Conservation (phyloP, 2,113 vertebrate genomes). For the Hylia prasina region DNA sequence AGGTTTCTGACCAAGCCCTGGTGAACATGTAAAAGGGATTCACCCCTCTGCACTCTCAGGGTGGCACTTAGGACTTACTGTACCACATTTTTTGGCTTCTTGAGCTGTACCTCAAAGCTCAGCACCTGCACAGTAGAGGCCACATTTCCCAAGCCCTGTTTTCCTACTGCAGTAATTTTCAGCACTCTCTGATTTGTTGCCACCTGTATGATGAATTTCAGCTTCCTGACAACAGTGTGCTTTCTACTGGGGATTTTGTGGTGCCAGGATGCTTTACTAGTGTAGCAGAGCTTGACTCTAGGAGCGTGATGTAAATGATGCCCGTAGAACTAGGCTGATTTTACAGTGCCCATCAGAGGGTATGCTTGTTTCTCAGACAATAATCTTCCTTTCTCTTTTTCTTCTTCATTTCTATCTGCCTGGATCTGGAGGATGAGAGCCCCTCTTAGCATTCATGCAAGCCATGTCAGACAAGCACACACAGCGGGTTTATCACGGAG, state of each 20-base stretch:
- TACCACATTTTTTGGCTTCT: neutral
- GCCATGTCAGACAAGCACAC: neutral
- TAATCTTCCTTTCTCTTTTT: constrained; percentile 28
- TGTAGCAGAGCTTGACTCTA: neutral
- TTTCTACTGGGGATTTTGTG: neutral
- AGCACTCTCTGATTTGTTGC: neutral
- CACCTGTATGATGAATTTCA: neutral
- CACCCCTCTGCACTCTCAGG: neutral
- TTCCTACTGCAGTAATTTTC: neutral
- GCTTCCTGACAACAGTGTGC: neutral
- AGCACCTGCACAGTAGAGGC: neutral
- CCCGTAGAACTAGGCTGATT: neutral
- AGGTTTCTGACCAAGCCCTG: neutral
- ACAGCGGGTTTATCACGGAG: neutral
- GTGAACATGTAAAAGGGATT: neutral
- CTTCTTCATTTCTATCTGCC: neutral
- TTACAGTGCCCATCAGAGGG: neutral
- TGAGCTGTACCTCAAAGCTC: neutral
- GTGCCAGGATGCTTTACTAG: neutral
- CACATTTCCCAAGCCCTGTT: neutral
- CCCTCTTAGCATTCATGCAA: neutral
- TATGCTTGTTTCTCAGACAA: neutral
- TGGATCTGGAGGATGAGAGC: constrained; percentile 9
- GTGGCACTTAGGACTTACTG: neutral
- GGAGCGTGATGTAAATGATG: neutral